phyloP scores from a whole-genome alignment of 2,113 vertebrate species.

The Gopherus flavomarginatus region DNA sequence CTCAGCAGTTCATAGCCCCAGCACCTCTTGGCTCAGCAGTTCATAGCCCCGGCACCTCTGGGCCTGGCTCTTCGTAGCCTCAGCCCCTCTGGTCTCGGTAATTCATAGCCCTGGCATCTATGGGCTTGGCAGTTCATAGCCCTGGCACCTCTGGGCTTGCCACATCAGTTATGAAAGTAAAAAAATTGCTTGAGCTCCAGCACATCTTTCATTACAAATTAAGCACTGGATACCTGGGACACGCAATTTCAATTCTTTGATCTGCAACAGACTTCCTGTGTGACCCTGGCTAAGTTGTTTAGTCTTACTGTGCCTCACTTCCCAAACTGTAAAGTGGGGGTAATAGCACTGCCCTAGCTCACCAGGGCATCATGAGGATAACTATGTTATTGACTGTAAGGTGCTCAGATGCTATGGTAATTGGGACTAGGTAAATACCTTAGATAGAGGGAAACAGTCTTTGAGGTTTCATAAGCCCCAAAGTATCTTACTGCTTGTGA shows the following conservation, averaged over 20 bases:
- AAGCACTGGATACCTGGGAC: background rate
- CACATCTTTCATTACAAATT: background rate
- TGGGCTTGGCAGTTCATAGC: background rate
- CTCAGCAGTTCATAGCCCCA: too few species aligned
- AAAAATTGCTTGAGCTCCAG: background rate
- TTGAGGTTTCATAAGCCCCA: background rate
- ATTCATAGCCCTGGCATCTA: too few species aligned
- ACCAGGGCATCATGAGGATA: background rate
- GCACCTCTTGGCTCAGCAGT: background rate
- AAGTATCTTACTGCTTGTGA: background rate
- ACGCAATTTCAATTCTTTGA: background rate
- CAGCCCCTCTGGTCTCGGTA: too few species aligned
- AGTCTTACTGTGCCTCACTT: background rate
- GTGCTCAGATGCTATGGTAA: background rate
- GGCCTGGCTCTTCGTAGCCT: too few species aligned
- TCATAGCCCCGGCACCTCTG: too few species aligned
- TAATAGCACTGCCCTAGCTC: background rate
- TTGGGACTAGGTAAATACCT: background rate
- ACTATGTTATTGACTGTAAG: background rate
- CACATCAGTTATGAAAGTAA: background rate
- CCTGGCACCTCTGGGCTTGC: background rate
- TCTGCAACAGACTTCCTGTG: background rate
- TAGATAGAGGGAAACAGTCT: background rate
- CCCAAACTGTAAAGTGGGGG: background rate
- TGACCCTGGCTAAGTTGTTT: background rate